These are phyloP conservation scores for Fulmarus glacialis DNA, from an alignment of 2,113 vertebrate genomes.

Conservation along the genomic window DNA sequence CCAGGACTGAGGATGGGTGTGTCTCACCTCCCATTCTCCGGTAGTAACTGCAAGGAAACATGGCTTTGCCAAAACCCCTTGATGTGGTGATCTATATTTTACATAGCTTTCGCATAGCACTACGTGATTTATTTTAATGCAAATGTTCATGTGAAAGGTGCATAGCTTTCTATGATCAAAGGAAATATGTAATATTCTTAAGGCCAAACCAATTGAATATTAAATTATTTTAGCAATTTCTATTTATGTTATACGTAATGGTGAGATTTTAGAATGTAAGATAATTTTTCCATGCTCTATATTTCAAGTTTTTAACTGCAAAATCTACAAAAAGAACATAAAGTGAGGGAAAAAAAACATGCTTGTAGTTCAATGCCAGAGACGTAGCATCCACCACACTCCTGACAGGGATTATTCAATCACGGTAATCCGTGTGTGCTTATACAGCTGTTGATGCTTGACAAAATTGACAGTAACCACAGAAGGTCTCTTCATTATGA, in stretches of 20 bases:
- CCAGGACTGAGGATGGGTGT: not conserved
- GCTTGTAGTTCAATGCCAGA: not conserved
- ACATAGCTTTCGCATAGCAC: not conserved
- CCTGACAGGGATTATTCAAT: not conserved
- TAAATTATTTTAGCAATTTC: not conserved
- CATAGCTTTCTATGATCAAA: not conserved
- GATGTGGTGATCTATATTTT: not conserved
- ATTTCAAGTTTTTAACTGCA: not conserved
- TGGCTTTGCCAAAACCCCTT: not conserved
- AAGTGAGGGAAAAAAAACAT: not conserved
- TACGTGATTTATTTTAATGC: not conserved
- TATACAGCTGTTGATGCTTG: constrained; percentile 1
- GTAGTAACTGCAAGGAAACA: not conserved
- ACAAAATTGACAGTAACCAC: constrained; percentile 29
- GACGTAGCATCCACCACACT: not conserved
- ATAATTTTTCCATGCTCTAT: not conserved
- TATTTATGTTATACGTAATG: not conserved
- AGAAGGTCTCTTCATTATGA: not conserved
- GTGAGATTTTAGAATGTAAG: not conserved
- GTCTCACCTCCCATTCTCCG: not conserved
- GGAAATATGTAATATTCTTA: not conserved
- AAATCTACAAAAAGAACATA: not conserved
- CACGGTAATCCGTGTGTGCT: not conserved
- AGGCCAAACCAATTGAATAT: not conserved
- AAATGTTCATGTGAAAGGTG: not conserved